Base-by-base conservation (phyloP, 2,888 invertebrate genomes). In the Pollenia amentaria region DNA sequence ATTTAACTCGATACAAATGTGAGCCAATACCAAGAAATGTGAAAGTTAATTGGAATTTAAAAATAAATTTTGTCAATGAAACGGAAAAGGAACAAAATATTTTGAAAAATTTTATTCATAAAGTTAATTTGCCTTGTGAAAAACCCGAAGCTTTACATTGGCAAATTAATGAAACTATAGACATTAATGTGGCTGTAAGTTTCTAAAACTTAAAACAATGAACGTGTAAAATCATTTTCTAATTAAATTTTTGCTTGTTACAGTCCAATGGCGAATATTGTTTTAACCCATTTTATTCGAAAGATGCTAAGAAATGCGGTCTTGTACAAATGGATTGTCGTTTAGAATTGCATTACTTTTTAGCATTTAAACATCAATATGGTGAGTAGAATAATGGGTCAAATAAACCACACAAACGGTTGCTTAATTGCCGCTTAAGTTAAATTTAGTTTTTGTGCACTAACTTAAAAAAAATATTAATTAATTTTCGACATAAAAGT, bases 121-220 rank as follows among this genome's bases (percentile, higher is more conserved):
- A 70, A 79, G 14, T 70, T 12, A 48, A 70, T 29, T 62, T 70
- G 14, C 79, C 79, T 0, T 79, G 79, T 9, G 42, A 70, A 44
- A 70, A 44, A 29, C 79, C 79, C 2, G 79, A 79, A 62, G 42
- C 70, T 16, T n/a, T 79, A 62, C 6, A 62, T 62, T 79, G 70
- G 70, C 38, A 69, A 48, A 18, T 70, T 1, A 79, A 79, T 79
- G 16, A 70, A 16, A 53, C 62, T 18, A 12, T 51, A 0, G 51
- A 62, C 29, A 29, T 79, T 0, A 2, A 62, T 14, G 21, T 29
- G 1, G 62, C 29, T 12, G 77, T 67, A 67, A 77, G 57, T 67
- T 40, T 2, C 3, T 40, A 62, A 38, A 38, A n/a, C n/a, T n/a
- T 8, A 60, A 9, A n/a, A 14, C n/a, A 14, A 3, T 60, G 60